A percentile compares a stretch with the other conserved stretches of the same genome.
phyloP scores from a whole-genome alignment of 2,888 invertebrate species.

The Ectemnius cavifrons region DNA sequence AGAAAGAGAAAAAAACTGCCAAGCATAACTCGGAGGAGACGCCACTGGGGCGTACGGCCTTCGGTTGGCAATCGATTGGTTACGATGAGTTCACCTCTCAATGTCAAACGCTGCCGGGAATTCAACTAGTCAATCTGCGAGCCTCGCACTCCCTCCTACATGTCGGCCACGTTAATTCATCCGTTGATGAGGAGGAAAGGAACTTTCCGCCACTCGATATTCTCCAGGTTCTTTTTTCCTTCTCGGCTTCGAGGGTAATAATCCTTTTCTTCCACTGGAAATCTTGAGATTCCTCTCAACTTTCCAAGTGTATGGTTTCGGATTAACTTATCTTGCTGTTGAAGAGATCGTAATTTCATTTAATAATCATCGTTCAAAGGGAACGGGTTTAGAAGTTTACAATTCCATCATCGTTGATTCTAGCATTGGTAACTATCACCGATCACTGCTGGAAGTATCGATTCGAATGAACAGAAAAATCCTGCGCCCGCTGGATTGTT shows the following conservation, averaged over 20 bases:
- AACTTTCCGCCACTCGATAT: constrained; percentile 26
- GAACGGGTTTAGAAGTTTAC: no score
- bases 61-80: constrained; percentile 58
- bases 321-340: no score
- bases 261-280: constrained; percentile 33
- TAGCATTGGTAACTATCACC: no score
- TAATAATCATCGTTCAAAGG: no score
- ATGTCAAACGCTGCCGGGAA: constrained; percentile 44
- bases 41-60: constrained; percentile 59
- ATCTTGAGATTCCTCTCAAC: background rate
- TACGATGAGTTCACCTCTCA: constrained; percentile 50
- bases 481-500: no score
- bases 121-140: constrained; percentile 28
- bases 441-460: no score
- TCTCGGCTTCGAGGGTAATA: background rate
- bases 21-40: constrained; percentile 50
- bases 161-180: constrained; percentile 14
- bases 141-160: background rate
- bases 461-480: no score
- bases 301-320: no score
- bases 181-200: background rate
- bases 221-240: constrained; percentile 3
- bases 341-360: no score
- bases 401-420: no score
- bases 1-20: constrained; percentile 23